These are phyloP conservation scores for Scopus umbretta DNA, from an alignment of 2,113 vertebrate genomes.

Conservation along the genomic window DNA sequence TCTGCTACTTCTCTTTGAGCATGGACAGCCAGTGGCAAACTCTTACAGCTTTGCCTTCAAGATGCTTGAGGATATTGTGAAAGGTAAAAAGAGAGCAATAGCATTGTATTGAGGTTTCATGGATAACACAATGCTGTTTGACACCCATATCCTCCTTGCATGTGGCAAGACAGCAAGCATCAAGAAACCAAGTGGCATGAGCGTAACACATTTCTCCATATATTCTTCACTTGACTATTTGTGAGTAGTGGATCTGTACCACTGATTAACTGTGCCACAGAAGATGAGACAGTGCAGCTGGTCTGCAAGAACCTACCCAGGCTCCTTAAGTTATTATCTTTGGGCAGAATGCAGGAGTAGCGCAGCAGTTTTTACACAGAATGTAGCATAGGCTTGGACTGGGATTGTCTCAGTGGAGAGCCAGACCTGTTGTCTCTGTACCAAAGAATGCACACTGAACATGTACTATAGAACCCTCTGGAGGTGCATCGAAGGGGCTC, in stretches of 20 bases:
- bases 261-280: background rate
- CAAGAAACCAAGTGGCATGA: background rate
- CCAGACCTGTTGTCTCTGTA: background rate
- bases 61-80: background rate
- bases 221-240: background rate
- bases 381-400: background rate
- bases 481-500: background rate
- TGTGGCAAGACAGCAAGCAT: background rate
- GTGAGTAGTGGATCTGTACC: background rate
- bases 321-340: background rate
- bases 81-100: background rate
- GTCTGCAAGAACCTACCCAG: background rate
- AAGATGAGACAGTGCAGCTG: background rate
- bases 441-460: background rate
- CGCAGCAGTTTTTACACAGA: background rate
- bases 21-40: background rate
- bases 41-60: background rate
- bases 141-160: background rate
- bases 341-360: background rate
- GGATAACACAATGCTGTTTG: background rate
- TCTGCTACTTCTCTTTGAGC: background rate
- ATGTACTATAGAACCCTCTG: background rate
- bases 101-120: background rate
- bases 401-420: background rate
- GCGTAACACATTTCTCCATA: background rate